Base-by-base conservation (phyloP, 2,888 invertebrate genomes). In the Drosophila vallismaia region DNA sequence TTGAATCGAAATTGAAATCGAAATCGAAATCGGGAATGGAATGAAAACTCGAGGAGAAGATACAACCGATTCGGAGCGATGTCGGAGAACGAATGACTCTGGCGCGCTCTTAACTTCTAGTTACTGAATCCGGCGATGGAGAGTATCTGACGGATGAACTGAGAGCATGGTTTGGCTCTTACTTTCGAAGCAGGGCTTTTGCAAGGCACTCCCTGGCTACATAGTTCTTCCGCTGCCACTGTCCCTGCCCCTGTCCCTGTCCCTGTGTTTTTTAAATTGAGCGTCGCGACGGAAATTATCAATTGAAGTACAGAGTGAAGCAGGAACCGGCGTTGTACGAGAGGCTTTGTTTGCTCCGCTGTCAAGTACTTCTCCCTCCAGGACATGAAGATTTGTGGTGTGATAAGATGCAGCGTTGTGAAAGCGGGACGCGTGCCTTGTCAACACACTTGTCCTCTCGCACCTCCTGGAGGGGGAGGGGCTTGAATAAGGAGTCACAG, bases 231-330 rank as follows among this genome's bases (percentile, higher is more conserved):
- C n/a, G 31, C 14, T 40, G 24, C 74, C n/a, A n/a, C n/a, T n/a
- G n/a, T n/a, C n/a, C n/a, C n/a, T n/a, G n/a, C n/a, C n/a, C n/a
- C n/a, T 19, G 1, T 19, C 19, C 19, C 19, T 19, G 19, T 19
- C 36, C 74, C 66, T 45, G 55, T 74, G 46, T 67, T 81, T 66
- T 71, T 76, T 75, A 71, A 82, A 76, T 82, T 84, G 66, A 77
- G 70, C 62, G 70, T 76, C 82, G 82, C 64, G 70, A 79, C 82
- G 84, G 84, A 83, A 82, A 83, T 82, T 78, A 79, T 83, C 82
- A 83, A 83, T 83, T 83, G 78, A 73, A 75, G 75, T 51, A n/a
- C n/a, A 75, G 62, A 31, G 52, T 31, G 14, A 51, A 52, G 29
- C 51, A 60, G 60, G 60, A 60, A 60, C 63, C 60, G 60, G 63